phyloP scores from a whole-genome alignment of 2,797 vertebrate genomes.

The Platalea minor region DNA sequence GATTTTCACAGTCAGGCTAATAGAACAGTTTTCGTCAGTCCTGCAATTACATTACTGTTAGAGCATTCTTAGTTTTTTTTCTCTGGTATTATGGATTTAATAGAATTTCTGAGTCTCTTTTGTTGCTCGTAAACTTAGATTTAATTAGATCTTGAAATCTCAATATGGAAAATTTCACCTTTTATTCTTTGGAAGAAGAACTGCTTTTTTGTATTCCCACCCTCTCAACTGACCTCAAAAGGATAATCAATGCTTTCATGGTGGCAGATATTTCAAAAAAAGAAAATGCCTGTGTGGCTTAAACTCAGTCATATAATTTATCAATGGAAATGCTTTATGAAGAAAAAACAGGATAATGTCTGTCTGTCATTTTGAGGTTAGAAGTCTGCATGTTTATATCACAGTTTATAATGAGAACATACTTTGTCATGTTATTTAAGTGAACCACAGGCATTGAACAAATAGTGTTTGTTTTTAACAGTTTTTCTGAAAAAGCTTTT shows the following conservation, averaged over 20 bases:
- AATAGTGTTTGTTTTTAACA: neutral
- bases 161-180: slow-evolving; percentile 2
- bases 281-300: neutral
- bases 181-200: slow-evolving; percentile 28
- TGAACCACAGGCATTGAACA: neutral
- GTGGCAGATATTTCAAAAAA: neutral
- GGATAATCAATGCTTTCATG: neutral
- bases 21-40: slow-evolving; percentile 42
- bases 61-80: neutral
- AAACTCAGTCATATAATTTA: neutral
- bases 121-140: slow-evolving; percentile 55
- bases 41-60: slow-evolving; percentile 56
- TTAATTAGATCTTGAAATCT: slow-evolving; percentile 63
- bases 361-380: slow-evolving; percentile 3
- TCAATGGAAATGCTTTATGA: neutral
- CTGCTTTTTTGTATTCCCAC: neutral
- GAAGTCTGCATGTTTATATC: neutral
- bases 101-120: slow-evolving; percentile 60
- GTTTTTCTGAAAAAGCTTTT: neutral
- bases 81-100: slow-evolving; percentile 40
- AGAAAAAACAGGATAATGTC: neutral
- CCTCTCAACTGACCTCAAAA: neutral
- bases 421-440: neutral
- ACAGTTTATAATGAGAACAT: slow-evolving; percentile 23
- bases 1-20: slow-evolving; percentile 58